Evolutionary conservation across 2,797 vertebrate genomes (phyloP).

Genomic region (Mionectes olivaceus): DNA sequence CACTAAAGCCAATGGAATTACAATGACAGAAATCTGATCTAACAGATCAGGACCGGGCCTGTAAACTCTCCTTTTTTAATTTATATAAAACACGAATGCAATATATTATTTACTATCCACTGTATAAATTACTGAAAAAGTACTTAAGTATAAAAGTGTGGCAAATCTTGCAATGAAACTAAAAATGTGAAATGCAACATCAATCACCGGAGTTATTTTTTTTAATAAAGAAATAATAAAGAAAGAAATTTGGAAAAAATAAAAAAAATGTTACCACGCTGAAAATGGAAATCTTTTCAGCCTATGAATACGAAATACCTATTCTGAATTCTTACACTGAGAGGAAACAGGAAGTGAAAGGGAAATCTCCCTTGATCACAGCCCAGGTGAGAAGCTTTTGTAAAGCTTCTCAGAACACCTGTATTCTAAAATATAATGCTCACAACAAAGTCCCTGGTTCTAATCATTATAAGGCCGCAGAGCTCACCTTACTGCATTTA

Average conservation of each 20-base stretch:
- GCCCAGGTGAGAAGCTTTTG: no score
- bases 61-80: constrained; percentile 29
- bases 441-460: not conserved
- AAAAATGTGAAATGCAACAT: constrained; percentile 19
- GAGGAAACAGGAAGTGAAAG: not conserved
- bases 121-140: constrained; percentile 71
- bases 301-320: not conserved
- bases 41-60: not conserved
- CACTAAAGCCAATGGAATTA: not conserved
- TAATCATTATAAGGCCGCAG: not conserved
- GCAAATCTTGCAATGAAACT: not conserved
- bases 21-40: not conserved
- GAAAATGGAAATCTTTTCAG: constrained; percentile 1
- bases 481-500: not conserved
- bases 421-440: not conserved
- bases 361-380: constrained; percentile 1
- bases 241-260: not conserved
- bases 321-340: not conserved
- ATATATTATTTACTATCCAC: constrained; percentile 73
- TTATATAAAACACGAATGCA: constrained; percentile 54
- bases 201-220: not conserved
- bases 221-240: not conserved
- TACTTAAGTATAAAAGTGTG: constrained; percentile 43
- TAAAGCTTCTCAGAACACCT: not conserved
- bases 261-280: not conserved